Evolutionary conservation across 2,113 vertebrate species (phyloP), one percentile per base, ranked within the genome.

Genomic region (Odontophorus gujanensis): DNA sequence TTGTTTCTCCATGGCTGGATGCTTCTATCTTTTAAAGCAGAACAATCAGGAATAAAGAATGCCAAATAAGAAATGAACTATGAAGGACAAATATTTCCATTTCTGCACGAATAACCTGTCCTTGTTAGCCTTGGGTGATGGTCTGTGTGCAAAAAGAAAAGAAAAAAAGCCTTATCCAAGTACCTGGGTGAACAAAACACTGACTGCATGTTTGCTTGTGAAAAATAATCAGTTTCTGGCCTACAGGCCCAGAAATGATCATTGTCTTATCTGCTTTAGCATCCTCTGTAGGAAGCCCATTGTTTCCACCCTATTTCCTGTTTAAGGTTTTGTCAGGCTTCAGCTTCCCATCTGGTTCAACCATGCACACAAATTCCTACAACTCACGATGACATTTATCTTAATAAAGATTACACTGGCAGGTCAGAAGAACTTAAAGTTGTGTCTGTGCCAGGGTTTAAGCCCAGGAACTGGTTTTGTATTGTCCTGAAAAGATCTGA

Each of bases 61-160:
- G 92, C 94, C 94, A 95, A 91, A 95, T 87, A 84, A 93, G 89
- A 96, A 96, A 68, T 91, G 94, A 92, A 93, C 91, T 96, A 95
- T 96, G 96, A 96, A 96, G 96, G 95, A 85, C 95, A 95, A 92
- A 96, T 95, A 94, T 92, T 94, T 95, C 94, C 84, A 85, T 93
- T 93, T 94, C 86, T 91, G 45, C 4, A 7, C 89, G 92, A 95
- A 95, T 89, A 94, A 85, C 89, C 62, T 84, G 68, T 92, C 86
- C 88, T 89, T 93, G 66, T 73, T 81, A 85, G 92, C n/a, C 74
- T 62, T 73, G 57, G 77, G 51, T 90, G 79, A 84, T 45, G 69
- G 82, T 71, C 34, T 2, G 3, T 22, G 38, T 66, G 32, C 1
- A 63, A 42, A 58, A 67, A 76, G 30, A 57, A 32, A 57, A 26